These are phyloP conservation scores for Gerris lacustris DNA, from an alignment of 2,888 invertebrate genomes.

Conservation along the genomic window DNA sequence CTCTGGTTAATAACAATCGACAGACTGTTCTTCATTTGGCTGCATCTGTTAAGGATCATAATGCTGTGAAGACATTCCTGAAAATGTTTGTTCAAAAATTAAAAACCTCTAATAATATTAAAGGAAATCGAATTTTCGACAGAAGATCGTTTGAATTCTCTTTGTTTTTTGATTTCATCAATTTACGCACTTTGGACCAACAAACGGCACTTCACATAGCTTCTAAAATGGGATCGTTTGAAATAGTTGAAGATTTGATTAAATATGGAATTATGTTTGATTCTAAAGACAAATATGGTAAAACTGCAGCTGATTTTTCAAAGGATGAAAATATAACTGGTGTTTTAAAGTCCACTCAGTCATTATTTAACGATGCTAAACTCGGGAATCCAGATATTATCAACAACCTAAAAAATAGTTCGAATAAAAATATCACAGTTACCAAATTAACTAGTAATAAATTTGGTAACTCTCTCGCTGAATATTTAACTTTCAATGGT, in stretches of 20 bases:
- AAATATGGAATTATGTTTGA: background rate
- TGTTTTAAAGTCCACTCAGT: background rate
- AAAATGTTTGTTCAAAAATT: background rate
- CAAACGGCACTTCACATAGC: background rate
- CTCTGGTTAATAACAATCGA: background rate
- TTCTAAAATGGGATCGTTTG: background rate
- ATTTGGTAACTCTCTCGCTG: background rate
- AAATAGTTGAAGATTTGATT: background rate
- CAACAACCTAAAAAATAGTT: background rate
- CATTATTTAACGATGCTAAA: background rate
- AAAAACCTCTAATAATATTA: background rate
- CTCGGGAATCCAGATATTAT: background rate
- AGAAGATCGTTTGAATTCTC: background rate
- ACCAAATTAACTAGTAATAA: background rate
- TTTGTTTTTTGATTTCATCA: background rate
- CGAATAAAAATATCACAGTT: background rate
- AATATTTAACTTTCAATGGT: background rate
- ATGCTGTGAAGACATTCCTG: background rate
- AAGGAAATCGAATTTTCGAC: background rate
- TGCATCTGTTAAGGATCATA: background rate
- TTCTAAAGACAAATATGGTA: background rate
- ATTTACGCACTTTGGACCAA: background rate
- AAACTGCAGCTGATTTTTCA: background rate
- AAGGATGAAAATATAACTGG: background rate
- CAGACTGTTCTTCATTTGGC: background rate